Evolutionary conservation across 2,113 vertebrate species (phyloP).

Genomic region (Grallaria varia): DNA sequence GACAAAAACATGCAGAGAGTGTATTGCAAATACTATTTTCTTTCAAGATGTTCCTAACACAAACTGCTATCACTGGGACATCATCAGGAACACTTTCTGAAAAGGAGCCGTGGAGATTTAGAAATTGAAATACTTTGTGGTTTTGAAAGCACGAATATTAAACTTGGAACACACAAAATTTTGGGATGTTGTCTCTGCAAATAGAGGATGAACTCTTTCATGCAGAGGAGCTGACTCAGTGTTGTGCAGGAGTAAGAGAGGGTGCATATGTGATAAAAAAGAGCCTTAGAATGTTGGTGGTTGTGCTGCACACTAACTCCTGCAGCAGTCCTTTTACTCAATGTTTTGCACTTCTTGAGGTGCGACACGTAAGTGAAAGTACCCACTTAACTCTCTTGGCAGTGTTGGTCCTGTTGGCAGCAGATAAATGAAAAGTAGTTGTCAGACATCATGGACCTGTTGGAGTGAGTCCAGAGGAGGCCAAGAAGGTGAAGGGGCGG

Average conservation of each 20-base stretch:
- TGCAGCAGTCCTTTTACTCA: neutral
- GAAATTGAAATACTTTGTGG: neutral
- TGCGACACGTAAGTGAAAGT: neutral
- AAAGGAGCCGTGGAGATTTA: neutral
- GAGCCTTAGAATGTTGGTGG: neutral
- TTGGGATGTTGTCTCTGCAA: neutral
- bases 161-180: neutral
- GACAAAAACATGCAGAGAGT: neutral
- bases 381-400: neutral
- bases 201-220: neutral
- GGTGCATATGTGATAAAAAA: neutral
- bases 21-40: neutral
- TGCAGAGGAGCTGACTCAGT: neutral
- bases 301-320: neutral
- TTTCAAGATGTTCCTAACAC: neutral
- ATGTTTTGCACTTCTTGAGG: neutral
- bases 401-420: neutral
- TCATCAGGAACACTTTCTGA: neutral
- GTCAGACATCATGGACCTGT: neutral
- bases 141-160: neutral
- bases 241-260: neutral
- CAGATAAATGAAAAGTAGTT: neutral
- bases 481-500: fast-evolving
- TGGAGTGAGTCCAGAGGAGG: neutral
- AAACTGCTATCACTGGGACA: neutral